Evolutionary conservation across 2,113 vertebrate species (phyloP).

Genomic region (Seriola aureovittata): DNA sequence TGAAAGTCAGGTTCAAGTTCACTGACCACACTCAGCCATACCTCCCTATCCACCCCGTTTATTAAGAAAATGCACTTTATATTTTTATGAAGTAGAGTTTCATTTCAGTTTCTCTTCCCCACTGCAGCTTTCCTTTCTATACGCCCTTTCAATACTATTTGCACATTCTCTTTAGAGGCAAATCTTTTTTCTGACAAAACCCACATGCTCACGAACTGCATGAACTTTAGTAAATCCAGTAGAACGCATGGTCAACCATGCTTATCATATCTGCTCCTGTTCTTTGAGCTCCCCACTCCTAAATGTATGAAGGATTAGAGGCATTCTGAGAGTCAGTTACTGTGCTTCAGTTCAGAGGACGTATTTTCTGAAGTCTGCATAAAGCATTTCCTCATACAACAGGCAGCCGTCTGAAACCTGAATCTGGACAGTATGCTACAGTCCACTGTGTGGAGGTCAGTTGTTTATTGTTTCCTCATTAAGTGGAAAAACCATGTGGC

Average conservation of each 20-base stretch:
- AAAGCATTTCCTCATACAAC: not conserved
- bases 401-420: not conserved
- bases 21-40: not conserved
- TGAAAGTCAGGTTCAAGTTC: constrained; percentile 4
- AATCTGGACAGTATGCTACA: not conserved
- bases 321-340: not conserved
- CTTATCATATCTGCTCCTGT: not conserved
- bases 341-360: not conserved
- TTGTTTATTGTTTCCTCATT: not conserved
- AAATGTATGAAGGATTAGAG: constrained; percentile 14
- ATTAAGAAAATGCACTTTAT: not conserved
- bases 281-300: not conserved
- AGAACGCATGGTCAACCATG: not conserved
- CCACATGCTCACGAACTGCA: not conserved
- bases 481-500: not conserved
- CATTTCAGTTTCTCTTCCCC: not conserved
- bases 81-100: not conserved
- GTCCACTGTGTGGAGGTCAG: not conserved
- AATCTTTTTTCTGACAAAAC: not conserved
- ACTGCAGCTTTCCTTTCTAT: not conserved
- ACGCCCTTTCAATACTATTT: not conserved
- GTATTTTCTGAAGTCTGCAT: not conserved
- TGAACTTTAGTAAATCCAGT: not conserved
- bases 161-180: not conserved
- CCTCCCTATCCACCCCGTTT: not conserved